These are phyloP conservation scores for Polyommatus icarus DNA, from an alignment of 2,888 invertebrate species.

Conservation along the genomic window DNA sequence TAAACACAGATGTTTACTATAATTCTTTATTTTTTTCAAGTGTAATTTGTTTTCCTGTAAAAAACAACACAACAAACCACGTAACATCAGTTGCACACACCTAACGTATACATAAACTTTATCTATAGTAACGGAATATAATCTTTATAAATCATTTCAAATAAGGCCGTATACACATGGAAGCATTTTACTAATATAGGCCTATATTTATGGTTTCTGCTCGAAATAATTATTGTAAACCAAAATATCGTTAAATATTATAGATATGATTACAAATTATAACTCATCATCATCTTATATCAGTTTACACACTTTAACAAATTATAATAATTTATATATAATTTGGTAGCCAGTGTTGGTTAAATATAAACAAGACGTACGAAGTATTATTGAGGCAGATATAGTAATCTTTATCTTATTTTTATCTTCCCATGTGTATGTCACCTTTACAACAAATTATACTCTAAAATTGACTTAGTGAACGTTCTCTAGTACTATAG, in stretches of 20 bases:
- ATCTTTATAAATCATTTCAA: constrained; percentile 31
- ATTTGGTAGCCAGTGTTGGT: too few relatives aligned
- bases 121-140: constrained; percentile 24
- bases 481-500: constrained; percentile 17
- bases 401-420: background rate
- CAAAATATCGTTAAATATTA: too few relatives aligned
- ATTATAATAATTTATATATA: too few relatives aligned
- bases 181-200: background rate
- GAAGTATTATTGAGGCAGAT: background rate
- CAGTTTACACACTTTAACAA: too few relatives aligned
- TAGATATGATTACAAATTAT: too few relatives aligned
- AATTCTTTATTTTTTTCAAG: constrained; percentile 52
- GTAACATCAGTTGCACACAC: constrained; percentile 55
- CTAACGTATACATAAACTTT: constrained; percentile 50
- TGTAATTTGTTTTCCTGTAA: constrained; percentile 65
- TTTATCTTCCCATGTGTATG: background rate
- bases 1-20: constrained; percentile 41
- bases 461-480: constrained; percentile 31
- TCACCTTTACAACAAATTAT: constrained; percentile 29
- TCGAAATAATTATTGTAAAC: background rate
- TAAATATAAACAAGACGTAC: background rate
- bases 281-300: too few relatives aligned
- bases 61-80: constrained; percentile 61
- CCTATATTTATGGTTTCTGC: background rate
- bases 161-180: constrained; percentile 25